These are phyloP conservation scores for Chaetogeoica ovagalla DNA, from an alignment of 2,888 invertebrate genomes.

Conservation along the genomic window DNA sequence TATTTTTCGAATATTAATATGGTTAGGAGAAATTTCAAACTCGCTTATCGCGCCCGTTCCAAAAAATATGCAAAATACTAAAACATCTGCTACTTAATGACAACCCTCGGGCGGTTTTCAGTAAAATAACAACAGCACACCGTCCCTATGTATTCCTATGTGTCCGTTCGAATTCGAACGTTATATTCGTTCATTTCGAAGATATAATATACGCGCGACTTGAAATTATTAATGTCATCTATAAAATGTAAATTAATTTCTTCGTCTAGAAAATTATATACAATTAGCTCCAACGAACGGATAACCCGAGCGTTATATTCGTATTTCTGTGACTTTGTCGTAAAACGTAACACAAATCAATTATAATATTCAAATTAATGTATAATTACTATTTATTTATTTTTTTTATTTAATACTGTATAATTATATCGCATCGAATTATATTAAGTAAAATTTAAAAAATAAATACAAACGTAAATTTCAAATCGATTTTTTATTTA, in stretches of 20 bases:
- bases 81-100: conserved; percentile 41
- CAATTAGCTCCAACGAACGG: background rate
- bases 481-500: background rate
- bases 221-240: background rate
- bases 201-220: background rate
- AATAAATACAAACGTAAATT: background rate
- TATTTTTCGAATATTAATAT: conserved; percentile 35
- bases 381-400: too few relatives aligned
- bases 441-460: too few relatives aligned
- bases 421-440: background rate
- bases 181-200: conserved; percentile 9
- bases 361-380: background rate
- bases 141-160: background rate
- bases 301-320: background rate
- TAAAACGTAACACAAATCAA: too few relatives aligned
- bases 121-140: conserved; percentile 11
- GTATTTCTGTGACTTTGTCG: background rate
- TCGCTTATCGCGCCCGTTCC: conserved; percentile 28
- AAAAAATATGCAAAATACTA: conserved; percentile 39
- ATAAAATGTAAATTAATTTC: background rate
- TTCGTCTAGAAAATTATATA: conserved; percentile 4
- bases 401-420: too few relatives aligned
- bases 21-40: conserved; percentile 29
- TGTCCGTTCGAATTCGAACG: conserved; percentile 26
- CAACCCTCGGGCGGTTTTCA: conserved; percentile 20